Percentiles rank a stretch among this genome's conserved stretches.
Evolutionary conservation across 2,797 vertebrate genomes (phyloP).

Genomic region (Enoplosus armatus): DNA sequence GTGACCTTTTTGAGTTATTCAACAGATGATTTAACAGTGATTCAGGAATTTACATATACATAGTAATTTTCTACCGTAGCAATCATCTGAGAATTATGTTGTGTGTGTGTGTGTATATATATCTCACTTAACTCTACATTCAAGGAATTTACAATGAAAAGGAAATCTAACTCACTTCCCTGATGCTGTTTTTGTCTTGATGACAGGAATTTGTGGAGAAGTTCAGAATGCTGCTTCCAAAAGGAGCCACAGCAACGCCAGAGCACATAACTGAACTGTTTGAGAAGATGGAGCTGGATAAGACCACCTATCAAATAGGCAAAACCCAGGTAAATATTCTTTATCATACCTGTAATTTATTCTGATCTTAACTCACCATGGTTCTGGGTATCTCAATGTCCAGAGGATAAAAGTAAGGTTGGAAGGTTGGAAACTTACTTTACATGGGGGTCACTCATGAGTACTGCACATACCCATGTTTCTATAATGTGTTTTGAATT

Average conservation of each 20-base stretch:
- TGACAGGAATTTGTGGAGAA: conserved; percentile 91
- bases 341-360: neutral
- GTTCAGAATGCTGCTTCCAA: conserved; percentile 92
- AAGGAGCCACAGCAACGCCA: conserved; percentile 81
- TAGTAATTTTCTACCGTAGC: neutral
- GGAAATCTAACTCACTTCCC: neutral
- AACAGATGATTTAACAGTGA: too few species aligned
- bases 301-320: conserved; percentile 92
- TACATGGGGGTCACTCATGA: neutral
- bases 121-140: neutral
- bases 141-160: neutral
- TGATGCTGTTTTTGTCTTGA: conserved; percentile 22
- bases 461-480: neutral
- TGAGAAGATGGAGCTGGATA: conserved; percentile 85
- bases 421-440: neutral
- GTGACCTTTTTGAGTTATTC: too few species aligned
- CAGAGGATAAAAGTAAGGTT: neutral
- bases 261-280: conserved; percentile 88
- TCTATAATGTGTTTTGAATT: neutral
- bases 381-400: neutral
- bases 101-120: neutral
- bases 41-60: neutral
- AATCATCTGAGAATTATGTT: neutral
- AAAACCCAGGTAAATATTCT: conserved; percentile 88
- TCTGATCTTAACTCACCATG: neutral